Conservation (phyloP, 2,888 invertebrate genomes). For the Drosophila macrospina region DNA sequence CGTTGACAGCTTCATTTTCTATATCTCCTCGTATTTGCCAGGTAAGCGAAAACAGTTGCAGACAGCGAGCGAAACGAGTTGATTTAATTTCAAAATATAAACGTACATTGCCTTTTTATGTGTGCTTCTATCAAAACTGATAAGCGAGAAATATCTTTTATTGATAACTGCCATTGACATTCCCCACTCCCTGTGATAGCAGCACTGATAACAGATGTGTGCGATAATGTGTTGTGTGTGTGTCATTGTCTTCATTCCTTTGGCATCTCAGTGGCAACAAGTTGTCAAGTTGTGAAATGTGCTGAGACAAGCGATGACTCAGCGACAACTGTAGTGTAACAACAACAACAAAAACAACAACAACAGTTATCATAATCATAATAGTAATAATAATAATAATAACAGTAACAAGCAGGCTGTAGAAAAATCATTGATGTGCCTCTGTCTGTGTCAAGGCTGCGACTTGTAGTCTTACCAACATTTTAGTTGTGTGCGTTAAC, state of each 20-base stretch:
- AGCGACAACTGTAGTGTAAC: conserved; percentile 20
- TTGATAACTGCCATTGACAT: conserved; percentile 66
- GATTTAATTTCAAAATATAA: conserved; percentile 52
- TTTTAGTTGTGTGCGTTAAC: too few species aligned
- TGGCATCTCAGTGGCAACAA: conserved; percentile 35
- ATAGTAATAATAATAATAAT: neutral
- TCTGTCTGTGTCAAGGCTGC: neutral
- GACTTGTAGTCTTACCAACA: neutral
- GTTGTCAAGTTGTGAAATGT: conserved; percentile 38
- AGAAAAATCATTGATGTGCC: neutral
- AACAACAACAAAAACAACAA: neutral
- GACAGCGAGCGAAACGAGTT: conserved; percentile 11
- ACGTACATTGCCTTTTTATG: conserved; percentile 44
- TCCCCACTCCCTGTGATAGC: conserved; percentile 11
- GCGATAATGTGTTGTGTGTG: too few species aligned
- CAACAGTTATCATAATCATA: neutral
- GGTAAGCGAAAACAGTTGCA: conserved; percentile 13
- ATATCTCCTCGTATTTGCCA: conserved; percentile 1
- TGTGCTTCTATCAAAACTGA: conserved; percentile 45
- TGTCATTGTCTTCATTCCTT: too few species aligned
- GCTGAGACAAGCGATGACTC: conserved; percentile 24
- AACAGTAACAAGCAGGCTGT: neutral
- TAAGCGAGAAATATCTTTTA: conserved; percentile 17
- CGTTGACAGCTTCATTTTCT: conserved; percentile 48
- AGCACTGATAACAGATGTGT: conserved; percentile 42